phyloP scores from a whole-genome alignment of 2,888 invertebrate genomes.

The Campoletis raptor region DNA sequence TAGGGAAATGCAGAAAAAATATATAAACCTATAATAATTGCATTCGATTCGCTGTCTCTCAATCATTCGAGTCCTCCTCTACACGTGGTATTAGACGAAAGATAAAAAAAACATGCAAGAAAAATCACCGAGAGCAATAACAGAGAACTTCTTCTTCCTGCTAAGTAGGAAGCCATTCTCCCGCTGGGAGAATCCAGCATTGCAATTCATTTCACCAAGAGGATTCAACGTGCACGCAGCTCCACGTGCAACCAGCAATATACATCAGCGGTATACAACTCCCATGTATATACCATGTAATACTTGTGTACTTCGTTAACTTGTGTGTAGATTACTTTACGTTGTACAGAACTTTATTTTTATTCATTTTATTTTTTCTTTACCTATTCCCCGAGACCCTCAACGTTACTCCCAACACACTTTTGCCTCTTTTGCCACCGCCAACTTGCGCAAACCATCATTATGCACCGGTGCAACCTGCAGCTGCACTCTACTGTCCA shows the following conservation, averaged over 20 bases:
- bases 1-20: constrained; percentile 24
- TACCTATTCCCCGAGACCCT: constrained; percentile 44
- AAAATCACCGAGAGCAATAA: constrained; percentile 30
- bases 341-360: constrained; percentile 64
- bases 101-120: neutral
- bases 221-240: constrained; percentile 65
- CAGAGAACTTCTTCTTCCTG: constrained; percentile 62
- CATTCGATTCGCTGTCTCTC: constrained; percentile 44
- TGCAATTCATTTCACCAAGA: constrained; percentile 66
- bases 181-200: constrained; percentile 60
- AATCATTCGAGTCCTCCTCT: constrained; percentile 55
- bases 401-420: constrained; percentile 36
- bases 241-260: constrained; percentile 58
- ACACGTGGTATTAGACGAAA: constrained; percentile 39
- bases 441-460: constrained; percentile 55
- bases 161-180: constrained; percentile 68
- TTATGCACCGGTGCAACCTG: constrained; percentile 67
- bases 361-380: constrained; percentile 38
- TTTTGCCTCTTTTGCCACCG: constrained; percentile 27
- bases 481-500: constrained; percentile 48
- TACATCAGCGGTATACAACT: neutral
- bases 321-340: constrained; percentile 18
- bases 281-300: constrained; percentile 48
- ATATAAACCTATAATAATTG: constrained; percentile 59
- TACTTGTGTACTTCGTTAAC: constrained; percentile 40